Evolutionary conservation across 2,113 vertebrate species (phyloP).

Genomic region (Mixornis gularis): DNA sequence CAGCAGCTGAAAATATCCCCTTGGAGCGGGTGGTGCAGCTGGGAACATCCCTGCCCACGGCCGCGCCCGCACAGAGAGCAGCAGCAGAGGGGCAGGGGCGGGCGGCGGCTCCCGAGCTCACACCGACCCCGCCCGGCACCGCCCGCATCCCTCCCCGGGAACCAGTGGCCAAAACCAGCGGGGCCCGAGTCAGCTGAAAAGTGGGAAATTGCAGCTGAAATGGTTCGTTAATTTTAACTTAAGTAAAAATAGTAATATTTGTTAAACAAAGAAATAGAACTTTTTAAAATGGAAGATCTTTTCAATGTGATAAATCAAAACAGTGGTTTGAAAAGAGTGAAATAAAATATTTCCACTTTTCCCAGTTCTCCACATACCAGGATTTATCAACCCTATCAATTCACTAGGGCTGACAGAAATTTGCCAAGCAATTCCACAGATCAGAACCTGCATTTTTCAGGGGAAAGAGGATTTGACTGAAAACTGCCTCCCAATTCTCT

Average conservation of each 20-base stretch:
- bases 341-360: not conserved
- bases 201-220: not conserved
- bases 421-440: not conserved
- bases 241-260: not conserved
- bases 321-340: not conserved
- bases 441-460: not conserved
- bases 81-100: not conserved
- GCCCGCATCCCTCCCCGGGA: fast-evolving
- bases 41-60: not conserved
- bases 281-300: not conserved
- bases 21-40: not conserved
- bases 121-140: fast-evolving
- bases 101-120: fast-evolving
- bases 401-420: not conserved
- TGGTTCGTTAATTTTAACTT: fast-evolving
- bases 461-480: not conserved
- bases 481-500: not conserved
- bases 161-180: fast-evolving
- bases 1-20: not conserved
- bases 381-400: not conserved
- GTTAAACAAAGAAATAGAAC: not conserved
- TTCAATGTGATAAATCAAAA: not conserved
- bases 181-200: not conserved
- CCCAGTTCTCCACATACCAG: not conserved
- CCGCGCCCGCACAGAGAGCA: fast-evolving